Evolutionary conservation across 92 coral and sea anemone species (phyloP).

Genomic region (Anthopleura xanthogrammica): DNA sequence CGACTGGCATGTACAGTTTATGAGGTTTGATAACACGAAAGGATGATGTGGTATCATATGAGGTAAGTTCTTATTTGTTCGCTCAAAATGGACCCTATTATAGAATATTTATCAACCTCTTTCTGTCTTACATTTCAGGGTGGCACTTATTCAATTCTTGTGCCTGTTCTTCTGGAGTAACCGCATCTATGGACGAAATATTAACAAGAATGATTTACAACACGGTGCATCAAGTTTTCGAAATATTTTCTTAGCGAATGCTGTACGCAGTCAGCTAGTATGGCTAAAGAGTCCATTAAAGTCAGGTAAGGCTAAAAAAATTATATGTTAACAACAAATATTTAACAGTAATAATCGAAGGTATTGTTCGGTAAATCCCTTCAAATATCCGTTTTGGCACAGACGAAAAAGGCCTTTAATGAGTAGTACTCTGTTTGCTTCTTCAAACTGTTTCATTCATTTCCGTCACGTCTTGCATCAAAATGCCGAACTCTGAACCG

Average conservation of each 20-base stretch:
- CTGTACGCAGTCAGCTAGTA: neutral
- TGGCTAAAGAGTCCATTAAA: neutral
- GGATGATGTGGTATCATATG: neutral
- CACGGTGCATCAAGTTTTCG: neutral
- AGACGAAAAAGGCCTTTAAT: neutral
- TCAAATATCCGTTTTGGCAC: neutral
- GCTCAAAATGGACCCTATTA: neutral
- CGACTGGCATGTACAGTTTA: neutral
- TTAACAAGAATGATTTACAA: neutral
- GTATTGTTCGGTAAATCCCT: neutral
- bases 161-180: slow-evolving; percentile 4
- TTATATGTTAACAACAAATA: neutral
- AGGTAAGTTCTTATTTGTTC: slow-evolving; percentile 1
- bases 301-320: neutral
- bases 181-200: slow-evolving; percentile 17
- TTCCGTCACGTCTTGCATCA: slow-evolving; percentile 4
- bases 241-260: neutral
- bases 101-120: neutral
- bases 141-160: neutral
- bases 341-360: neutral
- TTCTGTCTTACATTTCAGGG: slow-evolving; percentile 1
- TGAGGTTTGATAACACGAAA: neutral
- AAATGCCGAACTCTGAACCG: neutral
- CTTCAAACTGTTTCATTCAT: slow-evolving; percentile 1
- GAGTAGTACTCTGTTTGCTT: neutral